Evolutionary conservation across 2,113 vertebrate species (phyloP), one percentile per base, ranked within the genome.

Genomic region (Platysternon megacephalum): DNA sequence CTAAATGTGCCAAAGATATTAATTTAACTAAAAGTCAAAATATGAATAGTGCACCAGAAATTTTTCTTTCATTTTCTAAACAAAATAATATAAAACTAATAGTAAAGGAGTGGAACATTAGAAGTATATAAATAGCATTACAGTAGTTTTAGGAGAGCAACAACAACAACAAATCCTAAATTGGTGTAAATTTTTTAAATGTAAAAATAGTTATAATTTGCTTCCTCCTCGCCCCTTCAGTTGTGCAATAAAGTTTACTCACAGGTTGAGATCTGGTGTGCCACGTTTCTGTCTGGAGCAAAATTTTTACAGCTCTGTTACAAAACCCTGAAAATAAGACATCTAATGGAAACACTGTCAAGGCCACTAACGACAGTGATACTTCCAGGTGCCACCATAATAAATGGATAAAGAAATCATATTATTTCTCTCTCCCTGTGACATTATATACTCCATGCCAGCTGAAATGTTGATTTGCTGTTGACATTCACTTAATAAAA

Each of bases 381-480:
- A 35, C 53, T 44, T 32, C 42, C 74, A 72, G 48, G 56, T 79
- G 46, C 26, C 51, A 53, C 72, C 3, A 2, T 58, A 72, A 42
- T 82, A 74, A 81, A 55, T 76, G 14, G 74, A 8, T 51, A 22
- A 42, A 72, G 13, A 19, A 76, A 49, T 7, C 26, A 49, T 12
- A 2, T 46, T 39, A 21, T 72, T 87, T 74, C 56, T 52, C 26
- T 21, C 5, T 79, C 26, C n/a, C 49, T 83, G 12, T 79, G 53
- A 22, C 13, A 61, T 79, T 35, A 19, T 51, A 32, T 51, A 44
- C 5, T 44, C 5, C 42, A 8, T 78, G 42, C 39, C 58, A 51
- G n/a, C 28, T 58, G 51, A 84, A 89, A 68, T 65, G 44, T 93
- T 68, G 39, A 78, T 78, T 85, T 79, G 32, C 6, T 91, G 32